phyloP scores from a whole-genome alignment of 1,140 invertebrate genomes.

The Spodoptera litura region DNA sequence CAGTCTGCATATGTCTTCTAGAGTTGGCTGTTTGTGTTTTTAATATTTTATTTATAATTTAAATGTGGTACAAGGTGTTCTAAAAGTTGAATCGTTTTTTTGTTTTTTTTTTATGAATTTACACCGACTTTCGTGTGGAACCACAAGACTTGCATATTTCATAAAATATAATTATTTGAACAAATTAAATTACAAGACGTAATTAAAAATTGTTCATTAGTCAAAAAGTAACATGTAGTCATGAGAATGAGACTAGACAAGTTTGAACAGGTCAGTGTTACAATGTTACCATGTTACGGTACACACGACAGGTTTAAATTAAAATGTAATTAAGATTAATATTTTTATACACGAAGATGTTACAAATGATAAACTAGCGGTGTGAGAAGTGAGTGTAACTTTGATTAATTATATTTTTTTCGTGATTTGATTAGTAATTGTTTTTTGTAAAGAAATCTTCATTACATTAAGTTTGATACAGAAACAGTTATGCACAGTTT shows the following conservation, averaged over 20 bases:
- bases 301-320: conserved; percentile 13
- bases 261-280: background rate
- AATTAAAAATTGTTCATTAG: conserved; percentile 4
- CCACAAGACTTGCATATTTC: no score
- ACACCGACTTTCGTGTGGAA: no score
- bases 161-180: no score
- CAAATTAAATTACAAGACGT: conserved; percentile 17
- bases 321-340: conserved; percentile 29
- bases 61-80: background rate
- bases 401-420: background rate
- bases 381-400: conserved; percentile 16
- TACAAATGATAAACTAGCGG: background rate
- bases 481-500: no score
- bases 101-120: no score
- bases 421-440: background rate
- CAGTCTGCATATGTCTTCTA: conserved; percentile 56
- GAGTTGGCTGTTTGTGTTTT: conserved; percentile 33
- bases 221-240: background rate
- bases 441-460: background rate
- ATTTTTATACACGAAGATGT: conserved; percentile 2
- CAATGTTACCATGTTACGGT: background rate
- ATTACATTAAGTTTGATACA: no score
- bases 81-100: background rate
- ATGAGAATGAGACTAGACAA: conserved; percentile 23
- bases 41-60: conserved; percentile 8